A percentile compares a stretch with the other conserved stretches of the same genome.
Evolutionary conservation across 2,888 invertebrate genomes (phyloP).

Genomic region (Beris chalybata): DNA sequence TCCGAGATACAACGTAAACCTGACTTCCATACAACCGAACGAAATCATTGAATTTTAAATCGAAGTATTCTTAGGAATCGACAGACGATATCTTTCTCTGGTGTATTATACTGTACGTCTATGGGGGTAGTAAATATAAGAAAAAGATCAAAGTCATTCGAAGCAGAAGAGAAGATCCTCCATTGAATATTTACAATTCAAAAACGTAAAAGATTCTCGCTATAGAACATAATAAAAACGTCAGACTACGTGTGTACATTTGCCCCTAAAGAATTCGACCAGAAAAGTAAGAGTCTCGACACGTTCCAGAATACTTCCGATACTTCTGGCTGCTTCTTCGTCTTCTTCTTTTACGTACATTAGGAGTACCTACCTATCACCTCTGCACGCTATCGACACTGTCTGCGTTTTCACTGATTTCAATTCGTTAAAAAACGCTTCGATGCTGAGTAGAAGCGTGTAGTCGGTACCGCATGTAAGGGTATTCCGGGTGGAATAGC

Average conservation of each 20-base stretch:
- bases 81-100: slow-evolving; percentile 29
- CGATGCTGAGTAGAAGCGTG: slow-evolving; percentile 19
- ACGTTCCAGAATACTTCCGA: slow-evolving; percentile 28
- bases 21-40: slow-evolving; percentile 19
- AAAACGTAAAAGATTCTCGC: slow-evolving; percentile 29
- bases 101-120: slow-evolving; percentile 12
- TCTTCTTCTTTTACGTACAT: slow-evolving; percentile 13
- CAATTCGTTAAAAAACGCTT: slow-evolving; percentile 26
- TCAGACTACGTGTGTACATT: slow-evolving; percentile 32
- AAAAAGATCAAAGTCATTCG: slow-evolving; percentile 29
- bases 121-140: slow-evolving; percentile 2
- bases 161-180: slow-evolving; percentile 8
- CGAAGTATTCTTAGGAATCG: slow-evolving; percentile 28
- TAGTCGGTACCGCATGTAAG: slow-evolving; percentile 16
- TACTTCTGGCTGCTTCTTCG: neutral
- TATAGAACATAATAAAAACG: slow-evolving; percentile 31
- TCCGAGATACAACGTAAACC: slow-evolving; percentile 11
- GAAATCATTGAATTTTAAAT: slow-evolving; percentile 31
- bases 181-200: slow-evolving; percentile 31
- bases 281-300: slow-evolving; percentile 31
- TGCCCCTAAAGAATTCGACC: slow-evolving; percentile 31
- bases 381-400: slow-evolving; percentile 19
- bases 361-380: slow-evolving; percentile 17
- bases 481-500: slow-evolving; percentile 21
- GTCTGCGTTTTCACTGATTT: slow-evolving; percentile 28